Percentiles rank a stretch among this genome's conserved stretches.
Conservation (phyloP, 2,888 invertebrate genomes). For the Aricia artaxerxes region DNA sequence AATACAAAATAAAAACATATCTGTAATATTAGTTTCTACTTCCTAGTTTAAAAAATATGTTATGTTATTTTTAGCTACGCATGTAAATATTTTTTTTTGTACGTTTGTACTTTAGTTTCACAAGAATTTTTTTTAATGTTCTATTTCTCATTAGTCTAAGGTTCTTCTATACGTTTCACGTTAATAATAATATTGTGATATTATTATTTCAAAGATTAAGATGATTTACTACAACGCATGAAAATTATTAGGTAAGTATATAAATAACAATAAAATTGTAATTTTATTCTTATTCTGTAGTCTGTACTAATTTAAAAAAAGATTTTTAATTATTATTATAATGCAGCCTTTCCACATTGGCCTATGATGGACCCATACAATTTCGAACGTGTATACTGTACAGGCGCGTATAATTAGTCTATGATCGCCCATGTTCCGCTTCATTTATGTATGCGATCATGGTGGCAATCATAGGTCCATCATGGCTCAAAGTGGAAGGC, state of each 20-base stretch:
- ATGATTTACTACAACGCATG: not conserved
- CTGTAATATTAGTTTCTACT: slow-evolving; percentile 21
- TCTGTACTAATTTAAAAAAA: too few relatives aligned
- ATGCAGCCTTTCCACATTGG: not conserved
- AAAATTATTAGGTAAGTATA: not conserved
- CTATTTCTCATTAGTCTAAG: not conserved
- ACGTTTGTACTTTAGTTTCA: not conserved
- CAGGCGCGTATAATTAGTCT: not conserved
- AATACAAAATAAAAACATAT: slow-evolving; percentile 16
- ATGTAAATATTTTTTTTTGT: not conserved
- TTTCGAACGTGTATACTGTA: too few relatives aligned
- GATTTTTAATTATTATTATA: not conserved
- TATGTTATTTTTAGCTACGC: not conserved
- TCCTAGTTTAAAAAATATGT: slow-evolving; percentile 16
- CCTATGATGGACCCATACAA: not conserved
- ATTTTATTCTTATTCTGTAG: not conserved
- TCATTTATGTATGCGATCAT: not conserved
- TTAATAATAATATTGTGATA: not conserved
- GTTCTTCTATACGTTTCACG: not conserved
- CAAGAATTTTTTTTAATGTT: not conserved
- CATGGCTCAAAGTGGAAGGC: not conserved
- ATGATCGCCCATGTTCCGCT: not conserved
- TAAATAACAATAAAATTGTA: not conserved
- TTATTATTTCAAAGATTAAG: too few relatives aligned
- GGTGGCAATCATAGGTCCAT: not conserved